Percentiles rank a stretch among this genome's conserved stretches.
Conservation (phyloP, 2,888 invertebrate species). For the Camptogramma bilineatum region DNA sequence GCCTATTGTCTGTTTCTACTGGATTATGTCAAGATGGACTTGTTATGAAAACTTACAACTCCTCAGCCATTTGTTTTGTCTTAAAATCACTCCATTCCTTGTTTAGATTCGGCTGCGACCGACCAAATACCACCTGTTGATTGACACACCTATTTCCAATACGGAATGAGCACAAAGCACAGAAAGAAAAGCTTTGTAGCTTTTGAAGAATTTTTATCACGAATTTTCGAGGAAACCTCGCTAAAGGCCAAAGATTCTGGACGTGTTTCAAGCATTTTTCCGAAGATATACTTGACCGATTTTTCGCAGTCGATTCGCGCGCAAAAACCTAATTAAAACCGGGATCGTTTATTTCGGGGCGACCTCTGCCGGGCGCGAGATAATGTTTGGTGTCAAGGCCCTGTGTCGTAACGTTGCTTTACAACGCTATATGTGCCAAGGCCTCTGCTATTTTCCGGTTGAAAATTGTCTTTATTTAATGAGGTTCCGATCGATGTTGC, state of each 20-base stretch:
- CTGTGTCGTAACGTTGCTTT: conserved; percentile 70
- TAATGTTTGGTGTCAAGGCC: conserved; percentile 83
- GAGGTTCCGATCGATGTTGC: conserved; percentile 47
- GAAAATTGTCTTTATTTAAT: conserved; percentile 52
- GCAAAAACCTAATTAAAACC: conserved; percentile 71
- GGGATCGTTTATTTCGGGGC: conserved; percentile 73
- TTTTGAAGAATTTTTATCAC: conserved; percentile 12
- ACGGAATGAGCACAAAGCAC: conserved; percentile 17
- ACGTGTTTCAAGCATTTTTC: conserved; percentile 64
- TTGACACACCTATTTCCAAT: conserved; percentile 9
- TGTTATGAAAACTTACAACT: conserved; percentile 70
- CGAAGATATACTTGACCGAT: conserved; percentile 78
- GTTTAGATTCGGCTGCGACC: conserved; percentile 36
- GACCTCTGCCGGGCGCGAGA: conserved; percentile 78
- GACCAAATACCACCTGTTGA: conserved; percentile 32
- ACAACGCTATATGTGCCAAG: conserved; percentile 74
- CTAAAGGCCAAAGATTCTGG: conserved; percentile 62
- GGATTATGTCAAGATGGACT: conserved; percentile 65
- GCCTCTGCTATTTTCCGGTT: conserved; percentile 66
- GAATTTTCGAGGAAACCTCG: conserved; percentile 33
- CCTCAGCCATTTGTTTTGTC: conserved; percentile 63
- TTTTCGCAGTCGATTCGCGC: conserved; percentile 61
- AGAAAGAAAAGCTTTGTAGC: neutral
- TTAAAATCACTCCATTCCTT: conserved; percentile 36
- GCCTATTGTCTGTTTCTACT: conserved; percentile 63